Base-by-base conservation (phyloP, 2,888 invertebrate genomes). In the Stomorhina lunata region DNA sequence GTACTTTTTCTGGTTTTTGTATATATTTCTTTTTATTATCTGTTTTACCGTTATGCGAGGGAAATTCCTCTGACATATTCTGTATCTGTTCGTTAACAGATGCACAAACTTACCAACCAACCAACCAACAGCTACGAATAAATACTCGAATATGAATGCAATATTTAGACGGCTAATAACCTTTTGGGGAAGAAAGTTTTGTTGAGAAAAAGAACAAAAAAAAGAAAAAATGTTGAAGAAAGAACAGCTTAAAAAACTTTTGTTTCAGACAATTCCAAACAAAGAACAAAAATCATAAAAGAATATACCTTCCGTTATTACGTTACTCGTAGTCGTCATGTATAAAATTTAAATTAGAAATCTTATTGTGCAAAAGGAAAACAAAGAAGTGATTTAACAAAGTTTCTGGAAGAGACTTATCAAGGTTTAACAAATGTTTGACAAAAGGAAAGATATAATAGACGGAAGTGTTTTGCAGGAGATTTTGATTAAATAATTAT, bases 141-240 rank as follows among this genome's bases (percentile, higher is more conserved):
- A 17, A 20, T 32, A n/a, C 37, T 32, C 37, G 50, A 22, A 48
- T 50, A 12, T n/a, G n/a, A n/a, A n/a, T 37, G 27, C 17, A 68
- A 63, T 12, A 29, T 34, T 48, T 55, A 61, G 50, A 50, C 20
- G 79, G 66, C 79, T 73, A 80, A 73, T 73, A 80, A 80, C 73
- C 79, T 72, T 53, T 66, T 57, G 32, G 10, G 20, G 32, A 32
- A 73, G n/a, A 53, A 22, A 29, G 45, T 37, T 27, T 37, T 25
- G 5, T 20, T 20, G n/a, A n/a, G n/a, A n/a, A n/a, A n/a, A n/a
- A n/a, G n/a, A n/a, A n/a, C n/a, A n/a, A n/a, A n/a, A n/a, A n/a
- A n/a, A n/a, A n/a, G n/a, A n/a, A n/a, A n/a, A n/a, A n/a, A n/a
- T n/a, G 20, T 20, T 65, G 20, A 10, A 15, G 1, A 29, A 45